phyloP scores from a whole-genome alignment of 2,113 vertebrate genomes.

The Anhinga rufa region DNA sequence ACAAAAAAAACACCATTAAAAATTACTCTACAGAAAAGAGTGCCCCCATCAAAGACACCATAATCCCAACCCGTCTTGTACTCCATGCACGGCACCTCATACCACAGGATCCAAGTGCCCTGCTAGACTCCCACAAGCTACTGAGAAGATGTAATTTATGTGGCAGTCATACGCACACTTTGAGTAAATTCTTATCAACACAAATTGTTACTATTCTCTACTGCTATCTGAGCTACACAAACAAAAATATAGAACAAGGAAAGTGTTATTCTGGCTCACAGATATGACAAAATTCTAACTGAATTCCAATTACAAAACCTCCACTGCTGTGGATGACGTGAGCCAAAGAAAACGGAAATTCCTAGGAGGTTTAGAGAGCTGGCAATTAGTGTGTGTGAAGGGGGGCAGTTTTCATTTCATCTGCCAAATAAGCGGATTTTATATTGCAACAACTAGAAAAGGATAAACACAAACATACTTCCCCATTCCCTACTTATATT shows the following conservation, averaged over 20 bases:
- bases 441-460: background rate
- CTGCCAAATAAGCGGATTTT: background rate
- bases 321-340: background rate
- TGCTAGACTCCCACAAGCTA: background rate
- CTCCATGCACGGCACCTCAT: rapidly evolving
- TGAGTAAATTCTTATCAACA: background rate
- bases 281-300: background rate
- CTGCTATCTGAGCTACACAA: background rate
- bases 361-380: background rate
- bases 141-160: background rate
- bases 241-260: background rate
- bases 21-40: background rate
- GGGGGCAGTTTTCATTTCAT: background rate
- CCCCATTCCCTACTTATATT: background rate
- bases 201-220: background rate
- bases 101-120: rapidly evolving
- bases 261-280: background rate
- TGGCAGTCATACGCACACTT: background rate
- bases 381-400: background rate
- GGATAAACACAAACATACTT: background rate
- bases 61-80: too few relatives aligned
- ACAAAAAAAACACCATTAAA: background rate
- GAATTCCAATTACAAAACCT: background rate
- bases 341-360: background rate
- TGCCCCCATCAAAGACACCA: background rate